Evolutionary conservation across 2,113 vertebrate genomes (phyloP), one percentile per base, ranked within the genome.

Genomic region (Misgurnus anguillicaudatus): DNA sequence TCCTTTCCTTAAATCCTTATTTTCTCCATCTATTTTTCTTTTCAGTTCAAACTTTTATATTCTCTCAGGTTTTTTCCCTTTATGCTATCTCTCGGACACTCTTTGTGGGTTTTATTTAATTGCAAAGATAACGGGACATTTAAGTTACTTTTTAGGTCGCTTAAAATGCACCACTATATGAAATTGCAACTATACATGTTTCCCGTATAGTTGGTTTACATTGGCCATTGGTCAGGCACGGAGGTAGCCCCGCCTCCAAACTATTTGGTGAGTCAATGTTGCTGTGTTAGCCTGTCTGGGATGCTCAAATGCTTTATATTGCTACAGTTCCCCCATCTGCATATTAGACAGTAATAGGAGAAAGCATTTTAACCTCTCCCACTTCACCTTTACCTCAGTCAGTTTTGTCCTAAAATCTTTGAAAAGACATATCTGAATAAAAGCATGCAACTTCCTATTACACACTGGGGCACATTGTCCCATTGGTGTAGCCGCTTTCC

Each of bases 1-100:
- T 80, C 41, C 31, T 41, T 80, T 69, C 19, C 53, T 75, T 47
- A 58, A 19, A 63, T 62, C 47, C 70, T 48, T 53, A 48, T 42
- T 62, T 75, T 16, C 77, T 83, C 39, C 13, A 24, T 16, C 39
- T 45, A 48, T 24, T 36, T 63, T 47, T 67, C 17, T 79, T 51
- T 36, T 75, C 64, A 6, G 17, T 75, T 69, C 70, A 48, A 45
- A 16, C 17, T 0, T 57, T 21, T 53, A n/a, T 7, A 0, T 58
- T 39, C 51, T 47, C 19, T 62, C n/a, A 8, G 48, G 51, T 17
- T 13, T 24, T 42, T 48, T 36, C 45, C n/a, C 11, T 31, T 74
- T 66, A 53, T 77, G 19, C 39, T 11, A 0, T 6, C 16, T 55
- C 39, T n/a, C 57, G 17, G n/a, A 4, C n/a, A 3, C 45, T 70